phyloP scores from a whole-genome alignment of 2,888 invertebrate genomes.

The Parnassius glacialis region DNA sequence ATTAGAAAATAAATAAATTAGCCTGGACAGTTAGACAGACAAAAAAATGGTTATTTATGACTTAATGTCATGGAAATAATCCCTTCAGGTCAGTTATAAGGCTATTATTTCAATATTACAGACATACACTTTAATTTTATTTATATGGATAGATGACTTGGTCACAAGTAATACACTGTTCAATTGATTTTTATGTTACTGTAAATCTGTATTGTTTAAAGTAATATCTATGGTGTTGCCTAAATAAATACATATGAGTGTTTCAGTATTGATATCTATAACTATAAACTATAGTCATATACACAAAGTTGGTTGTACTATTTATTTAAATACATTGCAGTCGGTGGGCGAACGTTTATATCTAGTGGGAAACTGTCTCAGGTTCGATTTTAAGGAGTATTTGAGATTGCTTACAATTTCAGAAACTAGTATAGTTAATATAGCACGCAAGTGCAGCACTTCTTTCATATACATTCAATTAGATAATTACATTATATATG shows the following conservation, averaged over 20 bases:
- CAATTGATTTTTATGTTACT: no score
- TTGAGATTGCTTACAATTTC: background rate
- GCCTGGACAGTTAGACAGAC: no score
- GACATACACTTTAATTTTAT: no score
- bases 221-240: background rate
- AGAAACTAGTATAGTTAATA: conserved; percentile 2
- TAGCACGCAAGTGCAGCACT: background rate
- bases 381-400: conserved; percentile 10
- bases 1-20: no score
- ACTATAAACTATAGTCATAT: conserved; percentile 1
- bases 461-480: background rate
- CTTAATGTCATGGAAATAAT: no score
- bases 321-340: conserved; percentile 1
- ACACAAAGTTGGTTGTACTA: background rate
- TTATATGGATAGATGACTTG: no score
- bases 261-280: background rate
- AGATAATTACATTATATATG: background rate
- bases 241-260: background rate
- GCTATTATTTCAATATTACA: no score
- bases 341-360: conserved; percentile 9
- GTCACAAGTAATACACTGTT: no score
- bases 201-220: no score
- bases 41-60: no score
- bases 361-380: background rate
- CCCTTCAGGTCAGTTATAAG: no score